Evolutionary conservation across 2,888 invertebrate genomes (phyloP).

Genomic region (Diadegma fenestrale): DNA sequence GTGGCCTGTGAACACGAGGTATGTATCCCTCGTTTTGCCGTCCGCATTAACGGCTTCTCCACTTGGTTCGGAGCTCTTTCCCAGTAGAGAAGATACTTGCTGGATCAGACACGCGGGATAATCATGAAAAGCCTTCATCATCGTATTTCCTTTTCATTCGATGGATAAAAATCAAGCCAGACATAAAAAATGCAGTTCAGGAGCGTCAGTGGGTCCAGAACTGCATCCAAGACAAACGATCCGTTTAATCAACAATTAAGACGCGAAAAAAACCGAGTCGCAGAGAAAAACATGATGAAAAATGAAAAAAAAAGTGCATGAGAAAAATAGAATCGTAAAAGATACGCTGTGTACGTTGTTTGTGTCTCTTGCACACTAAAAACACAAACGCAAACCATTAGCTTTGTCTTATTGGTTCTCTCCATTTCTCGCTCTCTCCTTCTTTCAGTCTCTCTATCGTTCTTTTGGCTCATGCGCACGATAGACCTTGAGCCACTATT

Average conservation of each 20-base stretch:
- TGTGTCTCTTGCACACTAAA: slow-evolving; percentile 39
- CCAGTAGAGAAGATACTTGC: slow-evolving; percentile 48
- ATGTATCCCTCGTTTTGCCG: slow-evolving; percentile 37
- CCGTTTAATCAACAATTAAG: slow-evolving; percentile 18
- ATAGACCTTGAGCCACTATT: slow-evolving; percentile 80
- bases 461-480: slow-evolving; percentile 70
- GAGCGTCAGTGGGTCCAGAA: not conserved
- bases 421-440: not conserved
- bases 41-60: slow-evolving; percentile 20
- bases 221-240: not conserved
- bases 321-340: not conserved
- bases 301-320: slow-evolving; percentile 13
- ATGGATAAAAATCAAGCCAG: not conserved
- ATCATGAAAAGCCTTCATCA: not conserved
- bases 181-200: not conserved
- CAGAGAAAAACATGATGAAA: slow-evolving; percentile 7
- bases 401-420: not conserved
- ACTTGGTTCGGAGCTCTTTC: not conserved
- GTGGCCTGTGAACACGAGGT: slow-evolving; percentile 58
- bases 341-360: slow-evolving; percentile 9
- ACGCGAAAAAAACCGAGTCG: slow-evolving; percentile 27
- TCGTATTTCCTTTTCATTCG: not conserved
- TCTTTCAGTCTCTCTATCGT: slow-evolving; percentile 5
- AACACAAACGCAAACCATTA: slow-evolving; percentile 42
- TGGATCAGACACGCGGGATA: slow-evolving; percentile 38